Evolutionary conservation across 30 jellyfish, hydroid and myxozoan genomes (phyloP).

Genomic region (Aurelia aurita): DNA sequence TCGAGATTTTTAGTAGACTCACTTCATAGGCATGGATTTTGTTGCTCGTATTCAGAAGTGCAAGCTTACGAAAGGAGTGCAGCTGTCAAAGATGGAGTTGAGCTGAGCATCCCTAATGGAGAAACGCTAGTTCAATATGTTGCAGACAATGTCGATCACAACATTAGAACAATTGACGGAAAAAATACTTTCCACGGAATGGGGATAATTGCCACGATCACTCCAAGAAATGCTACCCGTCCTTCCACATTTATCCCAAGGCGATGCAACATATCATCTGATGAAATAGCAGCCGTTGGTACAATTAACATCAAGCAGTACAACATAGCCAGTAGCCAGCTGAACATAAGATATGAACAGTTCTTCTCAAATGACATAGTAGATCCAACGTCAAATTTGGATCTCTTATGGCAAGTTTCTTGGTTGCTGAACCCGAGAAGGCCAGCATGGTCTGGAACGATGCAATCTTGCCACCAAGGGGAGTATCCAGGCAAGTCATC

Average conservation of each 20-base stretch:
- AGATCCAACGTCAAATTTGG: constrained; percentile 43
- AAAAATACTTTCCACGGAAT: constrained; percentile 55
- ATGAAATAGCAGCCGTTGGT: constrained; percentile 47
- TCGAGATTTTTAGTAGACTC: constrained; percentile 63
- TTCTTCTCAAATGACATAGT: constrained; percentile 14
- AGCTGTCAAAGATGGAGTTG: constrained; percentile 56
- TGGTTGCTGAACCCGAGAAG: constrained; percentile 36
- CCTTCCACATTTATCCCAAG: constrained; percentile 21
- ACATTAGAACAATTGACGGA: constrained; percentile 48
- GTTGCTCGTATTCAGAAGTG: constrained; percentile 63
- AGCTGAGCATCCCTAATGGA: constrained; percentile 38
- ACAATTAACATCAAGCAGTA: constrained; percentile 45
- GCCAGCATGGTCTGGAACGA: constrained; percentile 57
- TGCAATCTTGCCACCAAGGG: constrained; percentile 49
- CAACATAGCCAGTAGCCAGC: constrained; percentile 41
- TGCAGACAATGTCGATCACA: constrained; percentile 63
- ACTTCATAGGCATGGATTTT: constrained; percentile 71
- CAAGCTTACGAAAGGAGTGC: constrained; percentile 55
- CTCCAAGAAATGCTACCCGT: constrained; percentile 43
- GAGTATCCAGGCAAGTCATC: constrained; percentile 63
- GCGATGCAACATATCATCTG: constrained; percentile 31
- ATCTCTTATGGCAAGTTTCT: constrained; percentile 49
- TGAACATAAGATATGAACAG: constrained; percentile 25
- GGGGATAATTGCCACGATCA: constrained; percentile 61
- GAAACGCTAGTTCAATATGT: constrained; percentile 48